Evolutionary conservation across 2,888 invertebrate genomes (phyloP).

Genomic region (Dicycla oo): DNA sequence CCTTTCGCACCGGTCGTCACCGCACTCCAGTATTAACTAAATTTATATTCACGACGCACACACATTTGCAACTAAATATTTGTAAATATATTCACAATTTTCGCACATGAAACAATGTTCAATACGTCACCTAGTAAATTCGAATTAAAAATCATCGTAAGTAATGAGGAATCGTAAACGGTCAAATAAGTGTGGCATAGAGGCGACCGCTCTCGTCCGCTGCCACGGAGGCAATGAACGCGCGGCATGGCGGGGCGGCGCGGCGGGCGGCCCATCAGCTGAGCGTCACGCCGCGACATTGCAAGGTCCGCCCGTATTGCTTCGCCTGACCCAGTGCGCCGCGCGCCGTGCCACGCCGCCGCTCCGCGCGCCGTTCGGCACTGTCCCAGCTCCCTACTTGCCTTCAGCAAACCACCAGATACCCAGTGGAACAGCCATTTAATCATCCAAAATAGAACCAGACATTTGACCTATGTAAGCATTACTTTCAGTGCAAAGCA

Average conservation of each 20-base stretch:
- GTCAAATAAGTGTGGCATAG: slow-evolving; percentile 73
- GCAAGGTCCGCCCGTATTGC: slow-evolving; percentile 90
- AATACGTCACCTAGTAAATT: slow-evolving; percentile 47
- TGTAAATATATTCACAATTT: slow-evolving; percentile 62
- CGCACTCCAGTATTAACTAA: slow-evolving; percentile 84
- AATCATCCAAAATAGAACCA: neutral
- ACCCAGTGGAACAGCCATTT: neutral
- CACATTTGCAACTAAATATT: slow-evolving; percentile 76
- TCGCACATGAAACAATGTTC: slow-evolving; percentile 57
- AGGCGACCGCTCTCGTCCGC: slow-evolving; percentile 86
- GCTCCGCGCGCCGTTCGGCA: slow-evolving; percentile 65
- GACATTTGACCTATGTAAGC: neutral
- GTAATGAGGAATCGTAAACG: slow-evolving; percentile 66
- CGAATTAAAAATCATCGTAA: slow-evolving; percentile 55
- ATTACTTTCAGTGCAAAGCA: neutral
- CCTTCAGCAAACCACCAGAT: slow-evolving; percentile 8
- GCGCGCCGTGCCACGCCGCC: slow-evolving; percentile 65
- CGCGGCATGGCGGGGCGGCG: slow-evolving; percentile 75
- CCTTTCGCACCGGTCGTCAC: slow-evolving; percentile 90
- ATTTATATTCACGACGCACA: slow-evolving; percentile 84
- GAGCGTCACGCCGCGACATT: slow-evolving; percentile 91
- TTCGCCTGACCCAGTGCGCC: slow-evolving; percentile 88
- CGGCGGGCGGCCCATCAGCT: slow-evolving; percentile 88
- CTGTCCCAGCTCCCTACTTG: slow-evolving; percentile 41
- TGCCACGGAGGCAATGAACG: slow-evolving; percentile 93